Percentiles rank a stretch among this genome's conserved stretches.
Conservation (phyloP, 2,888 invertebrate genomes). For the Acanthacorydalis orientalis region DNA sequence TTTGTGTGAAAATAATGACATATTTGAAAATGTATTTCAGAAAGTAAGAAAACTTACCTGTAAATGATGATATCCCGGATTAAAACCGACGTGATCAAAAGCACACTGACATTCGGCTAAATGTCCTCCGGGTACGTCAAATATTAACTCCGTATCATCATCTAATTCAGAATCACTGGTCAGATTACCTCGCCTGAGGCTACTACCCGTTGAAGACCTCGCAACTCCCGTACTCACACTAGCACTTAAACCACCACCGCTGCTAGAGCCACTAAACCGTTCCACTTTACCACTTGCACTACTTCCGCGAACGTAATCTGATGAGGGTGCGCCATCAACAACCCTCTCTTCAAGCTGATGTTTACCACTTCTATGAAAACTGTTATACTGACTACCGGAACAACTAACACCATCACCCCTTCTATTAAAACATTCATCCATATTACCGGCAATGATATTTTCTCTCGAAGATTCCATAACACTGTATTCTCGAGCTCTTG, state of each 20-base stretch:
- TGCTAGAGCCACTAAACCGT: not conserved
- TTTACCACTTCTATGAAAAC: not conserved
- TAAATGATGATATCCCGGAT: constrained; percentile 2
- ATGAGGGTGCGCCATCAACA: not conserved
- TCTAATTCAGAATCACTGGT: constrained; percentile 5
- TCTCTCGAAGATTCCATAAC: too few species aligned
- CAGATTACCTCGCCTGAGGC: constrained; percentile 1
- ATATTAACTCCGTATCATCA: constrained; percentile 5
- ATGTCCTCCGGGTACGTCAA: constrained; percentile 5
- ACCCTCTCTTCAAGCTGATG: not conserved
- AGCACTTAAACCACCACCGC: not conserved
- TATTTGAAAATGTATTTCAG: not conserved
- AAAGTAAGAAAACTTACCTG: not conserved
- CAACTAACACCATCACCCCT: too few species aligned
- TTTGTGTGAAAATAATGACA: too few species aligned
- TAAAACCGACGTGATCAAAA: constrained; percentile 2
- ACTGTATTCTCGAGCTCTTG: too few species aligned
- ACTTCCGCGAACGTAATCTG: not conserved
- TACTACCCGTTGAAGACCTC: not conserved
- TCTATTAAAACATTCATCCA: too few species aligned
- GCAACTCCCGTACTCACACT: not conserved
- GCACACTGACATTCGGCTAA: constrained; percentile 6
- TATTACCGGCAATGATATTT: too few species aligned
- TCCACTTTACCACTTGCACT: not conserved
- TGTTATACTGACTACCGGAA: too few species aligned